phyloP scores from a whole-genome alignment of 2,888 invertebrate species.

The Orthosia gracilis region DNA sequence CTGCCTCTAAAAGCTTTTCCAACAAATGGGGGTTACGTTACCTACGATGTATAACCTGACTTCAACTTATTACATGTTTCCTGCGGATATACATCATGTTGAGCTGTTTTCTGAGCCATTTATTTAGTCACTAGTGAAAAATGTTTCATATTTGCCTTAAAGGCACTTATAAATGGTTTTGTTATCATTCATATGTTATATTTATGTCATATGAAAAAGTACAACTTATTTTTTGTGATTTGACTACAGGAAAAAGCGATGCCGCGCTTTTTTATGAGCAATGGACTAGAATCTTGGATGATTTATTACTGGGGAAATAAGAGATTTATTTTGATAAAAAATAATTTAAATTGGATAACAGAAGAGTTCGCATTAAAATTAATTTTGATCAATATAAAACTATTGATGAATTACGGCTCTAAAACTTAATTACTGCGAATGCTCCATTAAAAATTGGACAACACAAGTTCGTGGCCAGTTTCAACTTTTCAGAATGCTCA shows the following conservation, averaged over 20 bases:
- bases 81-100: conserved; percentile 81
- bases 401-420: conserved; percentile 8
- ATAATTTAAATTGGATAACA: neutral
- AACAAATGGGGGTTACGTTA: conserved; percentile 78
- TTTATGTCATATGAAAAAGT: conserved; percentile 20
- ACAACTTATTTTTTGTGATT: conserved; percentile 10
- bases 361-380: neutral
- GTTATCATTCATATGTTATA: conserved; percentile 37
- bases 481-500: conserved; percentile 13
- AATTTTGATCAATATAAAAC: neutral
- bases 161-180: conserved; percentile 52
- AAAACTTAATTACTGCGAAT: conserved; percentile 4
- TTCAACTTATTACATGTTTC: conserved; percentile 80
- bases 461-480: neutral
- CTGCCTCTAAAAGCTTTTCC: conserved; percentile 77
- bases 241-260: conserved; percentile 2
- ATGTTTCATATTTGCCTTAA: conserved; percentile 75
- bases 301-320: conserved; percentile 8
- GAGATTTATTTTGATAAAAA: neutral
- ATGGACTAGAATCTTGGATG: conserved; percentile 15
- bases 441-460: conserved; percentile 11
- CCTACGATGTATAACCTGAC: conserved; percentile 81
- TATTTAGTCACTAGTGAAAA: conserved; percentile 78
- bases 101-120: conserved; percentile 80
- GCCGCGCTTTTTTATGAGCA: conserved; percentile 16